These are phyloP conservation scores for Teleogryllus occipitalis DNA, from an alignment of 1,140 invertebrate species.

Conservation along the genomic window DNA sequence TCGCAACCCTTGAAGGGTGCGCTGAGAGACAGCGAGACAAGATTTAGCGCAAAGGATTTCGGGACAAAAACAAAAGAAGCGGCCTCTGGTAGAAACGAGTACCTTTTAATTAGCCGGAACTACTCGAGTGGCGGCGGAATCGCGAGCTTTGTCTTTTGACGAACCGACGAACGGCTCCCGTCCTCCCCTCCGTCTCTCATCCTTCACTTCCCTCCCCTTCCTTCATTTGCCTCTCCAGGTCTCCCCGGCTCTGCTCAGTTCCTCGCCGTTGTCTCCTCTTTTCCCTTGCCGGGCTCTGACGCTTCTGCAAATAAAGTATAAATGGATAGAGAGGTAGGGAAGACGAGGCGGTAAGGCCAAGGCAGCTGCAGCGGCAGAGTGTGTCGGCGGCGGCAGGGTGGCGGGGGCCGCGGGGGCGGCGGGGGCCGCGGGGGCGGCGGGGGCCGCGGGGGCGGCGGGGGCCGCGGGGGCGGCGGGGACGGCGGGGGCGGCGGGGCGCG, in stretches of 20 bases:
- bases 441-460: too few species aligned
- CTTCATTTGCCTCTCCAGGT: neutral
- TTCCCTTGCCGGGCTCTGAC: neutral
- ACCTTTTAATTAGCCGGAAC: constrained; percentile 1
- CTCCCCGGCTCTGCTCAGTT: neutral
- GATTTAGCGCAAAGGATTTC: neutral
- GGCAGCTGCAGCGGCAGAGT: too few species aligned
- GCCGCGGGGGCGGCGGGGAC: too few species aligned
- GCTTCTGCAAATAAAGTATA: neutral
- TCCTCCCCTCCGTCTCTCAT: neutral
- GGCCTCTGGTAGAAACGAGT: neutral
- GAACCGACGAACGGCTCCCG: neutral
- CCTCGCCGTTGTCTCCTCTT: neutral
- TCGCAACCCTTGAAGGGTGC: too few species aligned
- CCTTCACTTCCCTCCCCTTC: neutral
- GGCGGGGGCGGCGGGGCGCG: too few species aligned
- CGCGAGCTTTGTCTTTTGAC: neutral
- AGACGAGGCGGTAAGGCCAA: neutral
- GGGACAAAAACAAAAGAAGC: neutral
- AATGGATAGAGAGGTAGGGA: neutral
- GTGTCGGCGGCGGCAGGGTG: too few species aligned
- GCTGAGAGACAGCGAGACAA: neutral
- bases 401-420: too few species aligned
- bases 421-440: too few species aligned
- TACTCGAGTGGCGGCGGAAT: neutral